Base-by-base conservation (phyloP, 1,140 invertebrate species). In the Zaprionus ghesquierei region DNA sequence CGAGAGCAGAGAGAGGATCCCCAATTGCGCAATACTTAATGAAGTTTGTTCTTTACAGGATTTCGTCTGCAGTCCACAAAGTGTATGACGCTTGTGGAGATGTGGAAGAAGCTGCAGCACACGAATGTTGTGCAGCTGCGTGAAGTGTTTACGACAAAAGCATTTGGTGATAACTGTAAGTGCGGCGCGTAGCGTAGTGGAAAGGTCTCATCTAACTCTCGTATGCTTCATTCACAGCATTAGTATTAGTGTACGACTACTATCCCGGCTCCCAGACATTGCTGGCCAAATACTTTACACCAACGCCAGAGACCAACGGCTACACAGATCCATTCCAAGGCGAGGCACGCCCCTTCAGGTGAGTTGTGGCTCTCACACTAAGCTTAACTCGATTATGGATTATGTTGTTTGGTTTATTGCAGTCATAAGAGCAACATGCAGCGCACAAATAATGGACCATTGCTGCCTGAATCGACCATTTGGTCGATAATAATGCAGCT, bases 401-500 rank as follows among this genome's bases (percentile, higher is more conserved):
- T n/a, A 9, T 29, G 27, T 8, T 29, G 3, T 9, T n/a, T 64
- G 1, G 1, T 13, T 8, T 8, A 15, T 56, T 41, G 6, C 86
- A 96, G 96, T 90, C 96, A 97, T 91, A 96, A 96, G 92, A 97
- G 96, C 93, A 97, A 96, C 92, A 77, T 92, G 75, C 90, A 92
- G 65, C 79, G 91, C 68, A 85, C 89, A 94, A 96, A 92, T 92
- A 95, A 92, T 93, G 96, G 93, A 92, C 94, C 93, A 89, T 94
- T 93, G 92, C 93, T 99, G 60, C 96, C 98, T 0, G 98, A 99
- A 92, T 95, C 95, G 64, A 94, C 97, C 41, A 96, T 99, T 68
- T 99, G 98, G 98, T 97, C 96, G 71, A 98, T 99, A 73, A 95
- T 99, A 23, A 97, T 99, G 79, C 98, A 99, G 93, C 93, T 99